phyloP scores from a whole-genome alignment of 2,888 invertebrate species.

The Teleogryllus oceanicus region DNA sequence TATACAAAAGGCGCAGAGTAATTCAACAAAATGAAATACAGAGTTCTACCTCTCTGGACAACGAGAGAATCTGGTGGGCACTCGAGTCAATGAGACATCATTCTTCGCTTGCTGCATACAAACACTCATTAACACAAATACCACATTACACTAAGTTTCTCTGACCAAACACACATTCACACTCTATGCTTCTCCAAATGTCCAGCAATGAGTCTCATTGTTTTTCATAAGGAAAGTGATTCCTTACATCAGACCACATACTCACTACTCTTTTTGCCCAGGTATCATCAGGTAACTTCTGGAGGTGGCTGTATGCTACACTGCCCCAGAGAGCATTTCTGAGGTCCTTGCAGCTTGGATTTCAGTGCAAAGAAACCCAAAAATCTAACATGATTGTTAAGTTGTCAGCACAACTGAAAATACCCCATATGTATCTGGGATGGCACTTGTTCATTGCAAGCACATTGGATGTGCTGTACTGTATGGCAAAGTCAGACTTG shows the following conservation, averaged over 20 bases:
- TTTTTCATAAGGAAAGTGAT: background rate
- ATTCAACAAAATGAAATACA: background rate
- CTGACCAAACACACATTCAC: no score
- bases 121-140: no score
- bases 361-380: no score
- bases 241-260: background rate
- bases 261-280: background rate
- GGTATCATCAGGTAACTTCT: background rate
- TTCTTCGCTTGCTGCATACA: no score
- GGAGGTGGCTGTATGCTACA: background rate
- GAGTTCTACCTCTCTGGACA: slow-evolving; percentile 3
- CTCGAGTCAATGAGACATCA: background rate
- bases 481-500: background rate
- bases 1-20: background rate
- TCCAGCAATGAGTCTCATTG: no score
- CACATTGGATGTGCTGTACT: background rate
- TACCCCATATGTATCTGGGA: background rate
- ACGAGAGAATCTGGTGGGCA: background rate
- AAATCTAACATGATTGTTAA: no score
- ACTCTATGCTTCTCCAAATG: no score
- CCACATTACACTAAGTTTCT: no score
- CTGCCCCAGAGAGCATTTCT: no score
- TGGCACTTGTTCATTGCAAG: background rate
- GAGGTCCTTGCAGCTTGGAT: no score
- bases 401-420: background rate